These are phyloP conservation scores for Dolichopus griseipennis DNA, from an alignment of 2,888 invertebrate species.

Conservation along the genomic window DNA sequence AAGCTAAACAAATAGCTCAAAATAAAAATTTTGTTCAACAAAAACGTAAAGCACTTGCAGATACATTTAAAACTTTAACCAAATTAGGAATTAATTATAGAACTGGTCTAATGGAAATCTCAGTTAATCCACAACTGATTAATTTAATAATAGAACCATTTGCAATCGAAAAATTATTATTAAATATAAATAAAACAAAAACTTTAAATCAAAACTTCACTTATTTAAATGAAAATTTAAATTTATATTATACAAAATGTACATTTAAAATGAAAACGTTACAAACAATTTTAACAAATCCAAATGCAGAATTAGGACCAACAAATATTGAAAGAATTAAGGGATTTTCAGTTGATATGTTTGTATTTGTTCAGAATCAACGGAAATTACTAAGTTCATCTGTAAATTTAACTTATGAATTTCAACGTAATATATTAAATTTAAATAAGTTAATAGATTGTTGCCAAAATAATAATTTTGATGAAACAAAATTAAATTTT, in stretches of 20 bases:
- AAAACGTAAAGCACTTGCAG: constrained; percentile 75
- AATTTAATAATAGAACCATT: constrained; percentile 62
- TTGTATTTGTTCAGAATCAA: constrained; percentile 58
- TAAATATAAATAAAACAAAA: constrained; percentile 50
- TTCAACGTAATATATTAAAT: constrained; percentile 46
- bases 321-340: constrained; percentile 75
- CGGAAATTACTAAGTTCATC: constrained; percentile 53
- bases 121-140: constrained; percentile 43
- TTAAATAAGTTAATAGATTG: constrained; percentile 31
- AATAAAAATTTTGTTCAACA: constrained; percentile 74
- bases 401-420: constrained; percentile 49
- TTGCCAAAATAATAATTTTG: constrained; percentile 19
- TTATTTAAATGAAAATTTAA: constrained; percentile 38
- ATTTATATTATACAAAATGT: constrained; percentile 38
- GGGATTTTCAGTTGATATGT: constrained; percentile 73
- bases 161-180: constrained; percentile 52
- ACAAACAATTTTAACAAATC: constrained; percentile 46
- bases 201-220: constrained; percentile 39
- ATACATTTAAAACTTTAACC: constrained; percentile 71
- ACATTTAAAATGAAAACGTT: constrained; percentile 39
- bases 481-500: constrained; percentile 26
- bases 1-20: constrained; percentile 66
- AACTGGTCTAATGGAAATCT: constrained; percentile 59
- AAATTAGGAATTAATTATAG: constrained; percentile 73
- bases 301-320: constrained; percentile 69